A percentile compares a stretch with the other conserved stretches of the same genome.
Conservation (phyloP, 64 coral and sea anemone species). For the Anthopleura sola region DNA sequence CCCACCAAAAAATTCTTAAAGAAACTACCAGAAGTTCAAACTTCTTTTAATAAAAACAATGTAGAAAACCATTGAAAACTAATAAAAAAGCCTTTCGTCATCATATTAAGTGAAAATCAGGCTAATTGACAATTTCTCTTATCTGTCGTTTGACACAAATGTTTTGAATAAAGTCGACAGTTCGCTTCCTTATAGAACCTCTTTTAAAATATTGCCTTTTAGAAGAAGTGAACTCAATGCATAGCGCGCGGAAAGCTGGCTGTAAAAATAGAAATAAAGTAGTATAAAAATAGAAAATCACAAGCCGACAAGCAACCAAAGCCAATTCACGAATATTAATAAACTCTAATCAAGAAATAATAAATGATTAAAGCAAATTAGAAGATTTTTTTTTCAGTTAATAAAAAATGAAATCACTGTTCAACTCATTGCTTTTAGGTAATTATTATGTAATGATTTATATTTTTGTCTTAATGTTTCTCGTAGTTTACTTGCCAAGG, state of each 20-base stretch:
- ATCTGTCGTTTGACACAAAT: neutral
- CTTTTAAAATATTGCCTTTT: conserved; percentile 14
- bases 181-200: neutral
- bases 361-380: neutral
- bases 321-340: neutral
- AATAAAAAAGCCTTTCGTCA: neutral
- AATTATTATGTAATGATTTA: neutral
- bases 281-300: neutral
- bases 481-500: neutral
- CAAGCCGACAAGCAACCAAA: no score
- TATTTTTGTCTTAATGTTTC: neutral
- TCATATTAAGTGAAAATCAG: neutral
- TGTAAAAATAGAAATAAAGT: neutral
- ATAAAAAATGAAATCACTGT: neutral
- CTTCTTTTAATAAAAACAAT: neutral
- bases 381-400: no score
- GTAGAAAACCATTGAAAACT: neutral
- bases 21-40: no score
- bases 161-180: neutral
- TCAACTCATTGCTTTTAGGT: neutral
- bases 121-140: conserved; percentile 13
- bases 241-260: neutral
- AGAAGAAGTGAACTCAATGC: neutral
- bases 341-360: neutral
- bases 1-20: no score